Conservation (phyloP, 2,888 invertebrate genomes). For the Cylindroiulus punctatus region DNA sequence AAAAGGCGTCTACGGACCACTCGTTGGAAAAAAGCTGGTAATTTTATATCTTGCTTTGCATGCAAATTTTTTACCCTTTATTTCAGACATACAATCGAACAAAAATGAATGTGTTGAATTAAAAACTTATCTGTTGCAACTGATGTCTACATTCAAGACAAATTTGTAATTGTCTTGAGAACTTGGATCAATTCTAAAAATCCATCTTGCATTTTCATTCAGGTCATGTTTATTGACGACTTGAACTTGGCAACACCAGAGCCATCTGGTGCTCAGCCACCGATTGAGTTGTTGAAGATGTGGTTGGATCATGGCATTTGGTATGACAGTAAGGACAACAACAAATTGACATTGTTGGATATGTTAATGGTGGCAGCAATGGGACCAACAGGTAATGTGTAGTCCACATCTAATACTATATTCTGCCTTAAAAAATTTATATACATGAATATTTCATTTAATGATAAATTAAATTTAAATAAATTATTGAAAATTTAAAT, state of each 20-base stretch:
- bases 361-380: slow-evolving; percentile 75
- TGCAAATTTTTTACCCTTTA: slow-evolving; percentile 23
- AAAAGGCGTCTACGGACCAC: slow-evolving; percentile 93
- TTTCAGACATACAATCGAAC: too few species aligned
- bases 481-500: too few species aligned
- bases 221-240: slow-evolving; percentile 93
- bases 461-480: too few species aligned
- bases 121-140: too few species aligned
- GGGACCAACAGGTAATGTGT: slow-evolving; percentile 67
- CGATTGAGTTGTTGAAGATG: slow-evolving; percentile 90
- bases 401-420: neutral
- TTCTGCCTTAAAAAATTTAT: too few species aligned
- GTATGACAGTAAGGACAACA: slow-evolving; percentile 83
- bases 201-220: slow-evolving; percentile 27
- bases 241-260: slow-evolving; percentile 94
- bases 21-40: slow-evolving; percentile 80
- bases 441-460: too few species aligned
- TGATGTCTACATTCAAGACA: too few species aligned
- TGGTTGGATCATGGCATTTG: slow-evolving; percentile 90
- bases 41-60: neutral
- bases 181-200: neutral
- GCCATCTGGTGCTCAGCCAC: slow-evolving; percentile 92
- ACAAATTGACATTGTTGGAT: slow-evolving; percentile 83
- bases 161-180: neutral
- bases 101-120: too few species aligned